phyloP scores from a whole-genome alignment of 2,797 vertebrate genomes.

The Crenuchus spilurus region DNA sequence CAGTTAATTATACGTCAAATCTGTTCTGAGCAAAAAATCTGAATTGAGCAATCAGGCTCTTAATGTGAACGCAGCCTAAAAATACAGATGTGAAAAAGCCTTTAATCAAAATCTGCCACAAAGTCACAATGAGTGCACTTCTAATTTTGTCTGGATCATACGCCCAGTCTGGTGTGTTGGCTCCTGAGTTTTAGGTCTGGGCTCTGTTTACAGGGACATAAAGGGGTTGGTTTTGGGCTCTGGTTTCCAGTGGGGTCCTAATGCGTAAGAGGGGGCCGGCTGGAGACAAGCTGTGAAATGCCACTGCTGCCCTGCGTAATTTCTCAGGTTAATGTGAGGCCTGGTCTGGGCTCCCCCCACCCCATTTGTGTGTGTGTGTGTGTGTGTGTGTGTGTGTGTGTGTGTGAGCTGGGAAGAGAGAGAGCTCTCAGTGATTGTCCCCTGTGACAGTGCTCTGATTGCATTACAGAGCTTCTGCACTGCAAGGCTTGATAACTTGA shows the following conservation, averaged over 20 bases:
- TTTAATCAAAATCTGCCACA: too few species aligned
- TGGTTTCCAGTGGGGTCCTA: neutral
- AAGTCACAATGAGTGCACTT: too few species aligned
- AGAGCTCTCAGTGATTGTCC: constrained; percentile 31
- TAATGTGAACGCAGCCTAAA: too few species aligned
- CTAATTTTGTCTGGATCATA: too few species aligned
- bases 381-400: neutral
- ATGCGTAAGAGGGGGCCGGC: constrained; percentile 57
- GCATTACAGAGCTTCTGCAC: constrained; percentile 68
- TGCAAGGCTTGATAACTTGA: constrained; percentile 69
- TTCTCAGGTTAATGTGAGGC: constrained; percentile 73
- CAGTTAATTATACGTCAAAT: too few species aligned
- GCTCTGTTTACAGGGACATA: neutral
- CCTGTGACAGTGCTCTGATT: constrained; percentile 61
- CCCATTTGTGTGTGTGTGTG: neutral
- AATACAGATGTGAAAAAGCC: too few species aligned
- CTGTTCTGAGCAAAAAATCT: too few species aligned
- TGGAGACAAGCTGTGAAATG: constrained; percentile 75
- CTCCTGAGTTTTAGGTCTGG: neutral
- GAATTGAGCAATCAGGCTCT: too few species aligned
- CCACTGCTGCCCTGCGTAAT: constrained; percentile 71
- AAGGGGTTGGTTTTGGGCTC: neutral
- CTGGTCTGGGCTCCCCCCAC: constrained; percentile 10
- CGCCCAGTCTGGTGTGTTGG: neutral
- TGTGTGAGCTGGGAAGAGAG: neutral